Evolutionary conservation across 2,797 vertebrate genomes (phyloP).

Genomic region (Philypnodon macrostomus): DNA sequence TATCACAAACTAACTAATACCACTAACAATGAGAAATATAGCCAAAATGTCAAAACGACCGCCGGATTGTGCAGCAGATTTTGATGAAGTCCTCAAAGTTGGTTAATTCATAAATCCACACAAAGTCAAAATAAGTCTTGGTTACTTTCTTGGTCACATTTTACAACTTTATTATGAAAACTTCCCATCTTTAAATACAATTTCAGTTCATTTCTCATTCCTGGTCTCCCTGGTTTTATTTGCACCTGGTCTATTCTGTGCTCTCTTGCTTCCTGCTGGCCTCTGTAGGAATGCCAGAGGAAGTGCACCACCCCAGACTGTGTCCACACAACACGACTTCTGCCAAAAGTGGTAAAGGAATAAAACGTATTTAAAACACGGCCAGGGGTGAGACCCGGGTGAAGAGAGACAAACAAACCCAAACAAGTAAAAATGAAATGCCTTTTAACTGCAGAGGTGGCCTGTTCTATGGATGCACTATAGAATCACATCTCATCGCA

Average conservation of each 20-base stretch:
- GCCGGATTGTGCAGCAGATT: no score
- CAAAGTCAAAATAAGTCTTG: no score
- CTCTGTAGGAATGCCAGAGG: constrained; percentile 14
- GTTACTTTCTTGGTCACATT: no score
- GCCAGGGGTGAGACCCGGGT: background rate
- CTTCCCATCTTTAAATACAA: constrained; percentile 1
- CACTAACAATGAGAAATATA: no score
- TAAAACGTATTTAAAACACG: constrained; percentile 18
- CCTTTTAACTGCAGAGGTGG: background rate
- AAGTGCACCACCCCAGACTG: constrained; percentile 16
- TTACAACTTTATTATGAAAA: no score
- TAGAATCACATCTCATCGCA: background rate
- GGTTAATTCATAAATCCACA: no score
- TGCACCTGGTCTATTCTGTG: constrained; percentile 1
- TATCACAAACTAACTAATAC: no score
- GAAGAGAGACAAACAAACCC: constrained; percentile 4
- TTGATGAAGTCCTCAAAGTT: no score
- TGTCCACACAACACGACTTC: constrained; percentile 6
- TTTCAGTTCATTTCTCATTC: background rate
- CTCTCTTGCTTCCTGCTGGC: constrained; percentile 12
- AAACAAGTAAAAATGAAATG: background rate
- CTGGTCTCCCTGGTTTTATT: background rate
- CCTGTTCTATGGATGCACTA: background rate
- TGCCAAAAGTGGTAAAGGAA: constrained; percentile 10
- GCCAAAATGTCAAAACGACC: no score